Evolutionary conservation across 2,113 vertebrate genomes (phyloP), one percentile per base, ranked within the genome.

Genomic region (Oxyruncus cristatus): DNA sequence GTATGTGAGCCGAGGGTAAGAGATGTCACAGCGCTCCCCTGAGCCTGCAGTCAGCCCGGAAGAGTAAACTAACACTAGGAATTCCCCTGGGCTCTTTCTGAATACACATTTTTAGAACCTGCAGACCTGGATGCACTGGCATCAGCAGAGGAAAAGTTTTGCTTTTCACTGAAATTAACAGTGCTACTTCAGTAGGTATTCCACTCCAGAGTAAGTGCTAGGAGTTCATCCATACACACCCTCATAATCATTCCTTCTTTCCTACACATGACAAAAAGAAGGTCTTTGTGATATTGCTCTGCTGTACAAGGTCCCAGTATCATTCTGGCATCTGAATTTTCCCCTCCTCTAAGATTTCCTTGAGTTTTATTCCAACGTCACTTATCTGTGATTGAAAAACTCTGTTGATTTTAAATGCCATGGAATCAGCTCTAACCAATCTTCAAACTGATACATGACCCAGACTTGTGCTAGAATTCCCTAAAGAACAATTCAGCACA

Each of bases 111-210:
- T 89, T 82, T 47, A 52, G 19, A 91, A 47, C 14, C 27, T 50
- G 33, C 13, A 47, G 32, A 16, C 21, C 24, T n/a, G 12, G 24
- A 37, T 49, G 12, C 17, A 65, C 16, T 50, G 14, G 6, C 63
- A 46, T 37, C 49, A 68, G 37, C 17, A 71, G 8, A 72, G 19
- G 27, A 82, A 89, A 91, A 73, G 4, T 6, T 1, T 22, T 22
- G 24, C 26, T 37, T 59, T 35, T 17, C 49, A 56, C 18, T 41
- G 24, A 65, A 89, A 65, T 67, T 5, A 49, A 5, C 1, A 56
- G 27, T 0, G 0, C 37, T 42, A 21, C 20, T 22, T n/a, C 42
- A 72, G 39, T 12, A 35, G 1, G 1, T 22, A 13, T 10, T 24
- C 16, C 41, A 37, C 20, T 62, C 14, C 26, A 42, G 11, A 52